Base-by-base conservation (phyloP, 2,113 vertebrate species). In the Okapia johnstoni region DNA sequence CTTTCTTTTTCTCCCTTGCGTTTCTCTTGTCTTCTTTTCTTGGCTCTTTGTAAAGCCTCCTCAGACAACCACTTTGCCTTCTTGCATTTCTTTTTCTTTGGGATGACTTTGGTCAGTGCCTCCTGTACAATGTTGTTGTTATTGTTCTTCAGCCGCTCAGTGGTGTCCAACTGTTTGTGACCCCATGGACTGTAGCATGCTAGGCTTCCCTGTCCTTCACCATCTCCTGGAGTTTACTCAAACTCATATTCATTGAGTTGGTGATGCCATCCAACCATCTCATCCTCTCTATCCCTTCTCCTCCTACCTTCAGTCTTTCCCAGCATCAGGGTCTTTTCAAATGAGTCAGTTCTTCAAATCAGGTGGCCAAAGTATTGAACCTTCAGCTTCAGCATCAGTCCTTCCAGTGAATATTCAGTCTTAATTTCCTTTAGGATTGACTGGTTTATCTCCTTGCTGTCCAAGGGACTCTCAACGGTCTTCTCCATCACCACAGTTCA, bases 111-210 rank as follows among this genome's bases (percentile, higher is more conserved):
- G 66, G 36, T 25, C 66, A 13, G 36, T 73, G 66, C 21, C 21
- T 73, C 36, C 66, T 40, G 66, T 40, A 40, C 66, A 73, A 13
- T 21, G n/a, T 21, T 36, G 4, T 10, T 66, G 58, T 15, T 61
- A 15, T 4, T 52, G 17, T 19, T n/a, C 0, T 36, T 70, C 33
- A 66, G 17, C 21, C 0, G 0, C 33, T 36, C 33, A 66, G 63
- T 19, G 17, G 33, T 36, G 63, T 66, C 63, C 4, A 11, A 0
- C 63, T 21, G 63, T 66, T 36, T 66, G 33, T 66, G 33, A 66
- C 33, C 33, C 33, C 63, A 0, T 21, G 33, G 17, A 66, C 33
- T 66, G 33, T 33, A 66, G 17, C 4, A 66, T 2, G 33, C 16
- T n/a, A 5, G 8, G 16, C 63, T 66, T 66, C 63, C 63, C 33